phyloP scores from a whole-genome alignment of 2,888 invertebrate species.

The Perithous albicinctus region DNA sequence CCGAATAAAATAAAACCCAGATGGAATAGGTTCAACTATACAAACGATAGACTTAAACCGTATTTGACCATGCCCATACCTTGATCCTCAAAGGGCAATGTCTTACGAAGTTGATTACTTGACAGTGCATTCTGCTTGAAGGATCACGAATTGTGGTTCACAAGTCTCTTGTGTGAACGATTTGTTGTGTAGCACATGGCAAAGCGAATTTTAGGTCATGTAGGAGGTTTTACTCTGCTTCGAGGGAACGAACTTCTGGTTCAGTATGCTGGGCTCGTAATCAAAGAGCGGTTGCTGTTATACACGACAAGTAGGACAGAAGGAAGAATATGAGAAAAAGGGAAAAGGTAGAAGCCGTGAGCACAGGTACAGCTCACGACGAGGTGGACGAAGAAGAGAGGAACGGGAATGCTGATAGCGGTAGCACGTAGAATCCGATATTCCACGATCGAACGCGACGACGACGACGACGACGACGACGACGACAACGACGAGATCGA shows the following conservation, averaged over 20 bases:
- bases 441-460: conserved; percentile 45
- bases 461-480: conserved; percentile 44
- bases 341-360: background rate
- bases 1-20: too few species aligned
- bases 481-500: conserved; percentile 37
- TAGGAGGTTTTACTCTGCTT: conserved; percentile 4
- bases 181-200: background rate
- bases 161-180: conserved; percentile 1
- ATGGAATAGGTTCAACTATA: too few species aligned
- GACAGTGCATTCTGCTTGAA: background rate
- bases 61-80: background rate
- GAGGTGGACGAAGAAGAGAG: background rate
- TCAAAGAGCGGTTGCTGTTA: conserved; percentile 21
- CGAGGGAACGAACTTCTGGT: conserved; percentile 5
- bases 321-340: conserved; percentile 13
- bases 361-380: conserved; percentile 2
- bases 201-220: conserved; percentile 14
- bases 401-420: conserved; percentile 8
- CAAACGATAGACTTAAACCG: background rate
- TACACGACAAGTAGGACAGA: conserved; percentile 36
- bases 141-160: background rate
- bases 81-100: background rate
- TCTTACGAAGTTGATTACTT: background rate
- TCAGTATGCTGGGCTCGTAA: conserved; percentile 31
- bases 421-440: conserved; percentile 58